These are phyloP conservation scores for Holothuria scabra DNA, from an alignment of 53 echinoderm and acorn worm species.

Conservation along the genomic window DNA sequence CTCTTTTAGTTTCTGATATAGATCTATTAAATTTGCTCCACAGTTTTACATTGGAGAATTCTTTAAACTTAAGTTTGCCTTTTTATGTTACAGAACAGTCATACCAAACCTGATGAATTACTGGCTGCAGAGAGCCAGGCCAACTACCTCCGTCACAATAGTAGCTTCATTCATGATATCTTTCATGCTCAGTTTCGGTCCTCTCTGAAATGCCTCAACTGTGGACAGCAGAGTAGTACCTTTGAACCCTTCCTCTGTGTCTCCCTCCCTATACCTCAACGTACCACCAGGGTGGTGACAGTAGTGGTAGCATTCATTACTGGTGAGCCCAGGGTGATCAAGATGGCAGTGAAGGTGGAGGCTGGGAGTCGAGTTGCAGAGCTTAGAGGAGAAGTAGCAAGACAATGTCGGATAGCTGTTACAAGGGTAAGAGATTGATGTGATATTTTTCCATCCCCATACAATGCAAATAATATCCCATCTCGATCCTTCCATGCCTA, in stretches of 20 bases:
- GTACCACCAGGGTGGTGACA: slow-evolving; percentile 82
- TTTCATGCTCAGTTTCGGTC: slow-evolving; percentile 99
- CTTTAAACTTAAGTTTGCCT: neutral
- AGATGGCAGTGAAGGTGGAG: slow-evolving; percentile 79
- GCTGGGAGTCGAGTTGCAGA: slow-evolving; percentile 67
- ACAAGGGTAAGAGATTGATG: slow-evolving; percentile 73
- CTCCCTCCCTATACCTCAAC: slow-evolving; percentile 92
- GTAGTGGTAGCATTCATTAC: slow-evolving; percentile 88
- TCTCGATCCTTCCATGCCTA: too few relatives aligned
- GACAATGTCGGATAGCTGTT: slow-evolving; percentile 82
- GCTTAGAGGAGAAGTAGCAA: slow-evolving; percentile 77
- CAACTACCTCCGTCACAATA: slow-evolving; percentile 96
- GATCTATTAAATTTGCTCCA: neutral
- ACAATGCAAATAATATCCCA: too few relatives aligned
- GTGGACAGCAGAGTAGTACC: slow-evolving; percentile 94
- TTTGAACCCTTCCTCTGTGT: slow-evolving; percentile 99
- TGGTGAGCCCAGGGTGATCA: slow-evolving; percentile 78
- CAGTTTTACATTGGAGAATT: neutral
- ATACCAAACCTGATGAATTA: slow-evolving; percentile 83
- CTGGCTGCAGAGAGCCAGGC: slow-evolving; percentile 93
- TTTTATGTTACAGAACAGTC: slow-evolving; percentile 76
- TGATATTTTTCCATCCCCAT: neutral
- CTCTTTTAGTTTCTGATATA: neutral
- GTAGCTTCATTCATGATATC: slow-evolving; percentile 98
- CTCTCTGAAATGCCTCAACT: slow-evolving; percentile 92